These are phyloP conservation scores for Bombus impatiens DNA, from an alignment of 1,140 invertebrate species.

Conservation along the genomic window DNA sequence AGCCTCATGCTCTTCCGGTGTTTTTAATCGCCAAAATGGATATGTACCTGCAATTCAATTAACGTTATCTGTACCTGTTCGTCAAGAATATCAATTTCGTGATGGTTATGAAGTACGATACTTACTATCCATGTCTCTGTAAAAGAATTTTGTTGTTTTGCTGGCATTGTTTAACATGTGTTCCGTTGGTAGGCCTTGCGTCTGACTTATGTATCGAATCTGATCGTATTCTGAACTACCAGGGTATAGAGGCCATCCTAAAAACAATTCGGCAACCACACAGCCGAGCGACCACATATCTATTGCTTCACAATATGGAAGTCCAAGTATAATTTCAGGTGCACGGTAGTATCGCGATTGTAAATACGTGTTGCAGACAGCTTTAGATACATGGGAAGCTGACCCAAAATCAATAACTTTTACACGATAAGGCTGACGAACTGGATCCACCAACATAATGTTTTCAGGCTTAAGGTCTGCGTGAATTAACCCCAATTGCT, in stretches of 20 bases:
- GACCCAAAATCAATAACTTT: constrained; percentile 99
- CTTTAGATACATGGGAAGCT: constrained; percentile 99
- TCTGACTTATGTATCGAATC: constrained; percentile 95
- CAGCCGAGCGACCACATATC: constrained; percentile 99
- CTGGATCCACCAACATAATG: constrained; percentile 99
- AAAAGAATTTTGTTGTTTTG: constrained; percentile 99
- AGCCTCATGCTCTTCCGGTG: constrained; percentile 98
- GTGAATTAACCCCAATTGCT: constrained; percentile 99
- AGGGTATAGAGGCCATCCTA: constrained; percentile 99
- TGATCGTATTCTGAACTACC: constrained; percentile 99
- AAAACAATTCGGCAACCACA: constrained; percentile 99
- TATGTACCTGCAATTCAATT: constrained; percentile 85
- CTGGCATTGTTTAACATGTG: constrained; percentile 99
- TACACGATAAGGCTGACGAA: constrained; percentile 97
- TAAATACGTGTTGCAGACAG: constrained; percentile 99
- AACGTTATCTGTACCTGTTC: too few relatives aligned
- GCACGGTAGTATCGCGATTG: constrained; percentile 99
- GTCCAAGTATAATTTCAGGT: constrained; percentile 98
- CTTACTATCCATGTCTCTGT: constrained; percentile 95
- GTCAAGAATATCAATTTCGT: neutral
- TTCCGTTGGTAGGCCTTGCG: constrained; percentile 97
- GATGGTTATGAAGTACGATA: neutral
- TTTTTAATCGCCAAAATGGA: constrained; percentile 98
- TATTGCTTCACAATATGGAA: constrained; percentile 99
- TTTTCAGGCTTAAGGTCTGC: constrained; percentile 99